phyloP scores from a whole-genome alignment of 2,113 vertebrate species.

The Capreolus pygargus region DNA sequence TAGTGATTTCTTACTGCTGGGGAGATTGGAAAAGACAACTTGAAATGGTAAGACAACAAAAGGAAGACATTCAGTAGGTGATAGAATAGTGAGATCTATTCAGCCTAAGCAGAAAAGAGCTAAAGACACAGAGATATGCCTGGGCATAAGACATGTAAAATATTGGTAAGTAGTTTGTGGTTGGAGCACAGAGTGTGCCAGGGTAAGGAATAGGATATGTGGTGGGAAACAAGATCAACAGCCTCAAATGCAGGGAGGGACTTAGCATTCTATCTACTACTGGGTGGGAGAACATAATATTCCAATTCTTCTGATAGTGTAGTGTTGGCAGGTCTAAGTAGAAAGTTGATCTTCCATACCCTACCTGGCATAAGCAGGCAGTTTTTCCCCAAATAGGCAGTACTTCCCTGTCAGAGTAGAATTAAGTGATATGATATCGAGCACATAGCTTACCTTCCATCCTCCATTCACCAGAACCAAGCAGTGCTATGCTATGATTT shows the following conservation, averaged over 20 bases:
- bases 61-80: not conserved
- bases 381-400: not conserved
- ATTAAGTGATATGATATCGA: not conserved
- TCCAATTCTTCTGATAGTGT: not conserved
- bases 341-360: not conserved
- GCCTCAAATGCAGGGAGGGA: not conserved
- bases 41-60: not conserved
- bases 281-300: not conserved
- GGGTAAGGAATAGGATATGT: not conserved
- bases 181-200: not conserved
- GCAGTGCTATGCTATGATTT: not conserved
- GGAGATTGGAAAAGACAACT: not conserved
- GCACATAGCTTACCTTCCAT: not conserved
- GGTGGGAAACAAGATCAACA: not conserved
- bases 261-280: not conserved
- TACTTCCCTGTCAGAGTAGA: not conserved
- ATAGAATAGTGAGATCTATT: not conserved
- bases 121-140: not conserved
- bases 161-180: not conserved
- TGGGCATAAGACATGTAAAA: not conserved
- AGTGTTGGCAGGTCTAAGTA: not conserved
- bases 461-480: not conserved
- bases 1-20: not conserved
- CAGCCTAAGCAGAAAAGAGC: not conserved
- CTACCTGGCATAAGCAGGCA: not conserved